Base-by-base conservation (phyloP, 2,888 invertebrate genomes). In the Eupithecia exiguata region DNA sequence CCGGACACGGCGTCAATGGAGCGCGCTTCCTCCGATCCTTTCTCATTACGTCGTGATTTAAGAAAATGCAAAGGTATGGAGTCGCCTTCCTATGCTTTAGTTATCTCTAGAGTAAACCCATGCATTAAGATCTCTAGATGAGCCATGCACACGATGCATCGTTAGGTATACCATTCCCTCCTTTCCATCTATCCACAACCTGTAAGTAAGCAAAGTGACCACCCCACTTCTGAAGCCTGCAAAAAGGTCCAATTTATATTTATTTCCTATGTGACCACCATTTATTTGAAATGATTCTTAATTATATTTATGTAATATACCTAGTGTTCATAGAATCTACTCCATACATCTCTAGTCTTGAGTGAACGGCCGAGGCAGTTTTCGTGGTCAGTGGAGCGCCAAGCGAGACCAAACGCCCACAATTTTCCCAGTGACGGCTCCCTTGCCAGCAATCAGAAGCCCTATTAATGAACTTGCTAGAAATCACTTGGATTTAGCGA, bases 41-140 rank as follows among this genome's bases (percentile, higher is more conserved):
- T 92, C 92, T 94, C 92, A 90, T 90, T 89, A 88, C 87, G 87
- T 90, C 82, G 89, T 91, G 94, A 93, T 94, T 93, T 90, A 62
- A 84, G 83, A 85, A 36, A 87, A 86, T 76, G 72, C 71, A 77
- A 74, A 74, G 36, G 80, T 43, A 71, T 87, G 53, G 91, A 92
- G 88, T 40, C 66, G 49, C 74, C 38, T 38, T 35, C 2, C 4
- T 12, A 35, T 35, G 18, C 9, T 18, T 62, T 62, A 35, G 16
- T 7, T 61, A 9, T 25, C 12, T 25, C 1, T n/a, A 53, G 21
- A 53, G 53, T 53, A 21, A 21, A 53, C 53, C 21, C 10, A 53
- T 12, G 10, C 10, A 10, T 12, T n/a, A 12, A 12, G 53, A 53
- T 53, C 21, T 21, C 53, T 21, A 21, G 21, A 53, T n/a, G 43